Percentiles rank a stretch among this genome's conserved stretches.
Conservation (phyloP, 2,888 invertebrate species). For the Pollenia griseotomentosa region DNA sequence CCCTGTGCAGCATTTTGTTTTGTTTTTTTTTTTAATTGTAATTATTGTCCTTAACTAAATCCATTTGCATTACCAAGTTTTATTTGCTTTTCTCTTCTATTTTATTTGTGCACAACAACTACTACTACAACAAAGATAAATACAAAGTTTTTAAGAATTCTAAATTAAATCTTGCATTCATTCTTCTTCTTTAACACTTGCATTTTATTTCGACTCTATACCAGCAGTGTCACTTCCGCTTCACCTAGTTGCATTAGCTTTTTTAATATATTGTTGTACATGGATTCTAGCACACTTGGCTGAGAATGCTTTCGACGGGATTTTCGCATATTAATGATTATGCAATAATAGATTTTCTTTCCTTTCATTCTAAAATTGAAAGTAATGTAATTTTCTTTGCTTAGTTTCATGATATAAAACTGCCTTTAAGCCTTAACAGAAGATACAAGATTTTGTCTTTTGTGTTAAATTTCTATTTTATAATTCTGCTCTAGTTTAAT, state of each 20-base stretch:
- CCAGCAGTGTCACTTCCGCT: conserved; percentile 69
- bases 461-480: neutral
- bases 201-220: conserved; percentile 40
- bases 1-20: neutral
- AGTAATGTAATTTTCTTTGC: conserved; percentile 32
- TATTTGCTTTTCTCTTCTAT: conserved; percentile 43
- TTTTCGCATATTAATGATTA: conserved; percentile 59
- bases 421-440: conserved; percentile 49
- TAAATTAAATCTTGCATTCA: conserved; percentile 64
- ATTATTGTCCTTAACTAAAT: conserved; percentile 55
- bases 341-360: conserved; percentile 42
- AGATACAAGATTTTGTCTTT: conserved; percentile 24
- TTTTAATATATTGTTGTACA: conserved; percentile 45
- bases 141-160: conserved; percentile 63
- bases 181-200: conserved; percentile 56
- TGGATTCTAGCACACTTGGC: conserved; percentile 13
- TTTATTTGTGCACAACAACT: neutral
- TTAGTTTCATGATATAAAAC: neutral
- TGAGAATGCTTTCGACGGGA: conserved; percentile 21
- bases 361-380: conserved; percentile 14
- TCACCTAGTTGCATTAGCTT: conserved; percentile 69
- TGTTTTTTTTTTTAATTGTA: conserved; percentile 30
- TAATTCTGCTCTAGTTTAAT: conserved; percentile 28
- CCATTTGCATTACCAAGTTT: conserved; percentile 56
- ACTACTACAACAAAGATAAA: conserved; percentile 35